Evolutionary conservation across 2,888 invertebrate genomes (phyloP).

Genomic region (Lordiphosa fenestrarum): DNA sequence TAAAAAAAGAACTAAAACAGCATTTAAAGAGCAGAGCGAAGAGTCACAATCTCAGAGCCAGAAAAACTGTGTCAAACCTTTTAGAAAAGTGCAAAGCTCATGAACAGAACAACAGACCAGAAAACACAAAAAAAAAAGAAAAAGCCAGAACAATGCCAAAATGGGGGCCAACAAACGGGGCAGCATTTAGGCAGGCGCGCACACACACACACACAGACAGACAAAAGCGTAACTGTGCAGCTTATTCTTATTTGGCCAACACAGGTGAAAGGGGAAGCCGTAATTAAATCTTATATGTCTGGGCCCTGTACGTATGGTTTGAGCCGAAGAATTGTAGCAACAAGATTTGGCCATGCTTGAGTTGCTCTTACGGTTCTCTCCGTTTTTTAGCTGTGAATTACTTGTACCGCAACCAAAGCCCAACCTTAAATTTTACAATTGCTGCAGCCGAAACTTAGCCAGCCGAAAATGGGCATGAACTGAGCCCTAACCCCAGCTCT

Average conservation of each 20-base stretch:
- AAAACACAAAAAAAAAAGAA: slow-evolving; percentile 1
- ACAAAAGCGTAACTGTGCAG: slow-evolving; percentile 63
- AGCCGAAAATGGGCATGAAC: slow-evolving; percentile 45
- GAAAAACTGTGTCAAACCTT: slow-evolving; percentile 71
- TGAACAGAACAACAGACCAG: slow-evolving; percentile 24
- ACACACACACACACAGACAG: slow-evolving; percentile 29
- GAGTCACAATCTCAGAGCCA: slow-evolving; percentile 49
- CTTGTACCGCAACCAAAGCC: slow-evolving; percentile 44
- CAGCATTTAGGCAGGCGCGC: slow-evolving; percentile 47
- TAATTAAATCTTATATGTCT: slow-evolving; percentile 62
- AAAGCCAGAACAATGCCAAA: slow-evolving; percentile 57
- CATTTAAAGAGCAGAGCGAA: slow-evolving; percentile 59
- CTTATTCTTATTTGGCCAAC: slow-evolving; percentile 10
- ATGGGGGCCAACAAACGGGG: slow-evolving; percentile 61
- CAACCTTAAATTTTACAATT: slow-evolving; percentile 26
- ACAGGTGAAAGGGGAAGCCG: slow-evolving; percentile 29
- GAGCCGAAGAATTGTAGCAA: slow-evolving; percentile 21
- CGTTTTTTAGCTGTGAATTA: slow-evolving; percentile 51
- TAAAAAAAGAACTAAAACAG: slow-evolving; percentile 47
- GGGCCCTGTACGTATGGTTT: too few species aligned
- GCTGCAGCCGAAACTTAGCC: slow-evolving; percentile 3
- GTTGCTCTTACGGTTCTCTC: slow-evolving; percentile 52
- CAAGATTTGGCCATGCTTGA: slow-evolving; percentile 54
- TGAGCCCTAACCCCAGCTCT: slow-evolving; percentile 7
- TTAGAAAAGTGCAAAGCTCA: slow-evolving; percentile 63